A percentile compares a stretch with the other conserved stretches of the same genome.
Evolutionary conservation across 2,888 invertebrate species (phyloP).

Genomic region (Gordius sp.): DNA sequence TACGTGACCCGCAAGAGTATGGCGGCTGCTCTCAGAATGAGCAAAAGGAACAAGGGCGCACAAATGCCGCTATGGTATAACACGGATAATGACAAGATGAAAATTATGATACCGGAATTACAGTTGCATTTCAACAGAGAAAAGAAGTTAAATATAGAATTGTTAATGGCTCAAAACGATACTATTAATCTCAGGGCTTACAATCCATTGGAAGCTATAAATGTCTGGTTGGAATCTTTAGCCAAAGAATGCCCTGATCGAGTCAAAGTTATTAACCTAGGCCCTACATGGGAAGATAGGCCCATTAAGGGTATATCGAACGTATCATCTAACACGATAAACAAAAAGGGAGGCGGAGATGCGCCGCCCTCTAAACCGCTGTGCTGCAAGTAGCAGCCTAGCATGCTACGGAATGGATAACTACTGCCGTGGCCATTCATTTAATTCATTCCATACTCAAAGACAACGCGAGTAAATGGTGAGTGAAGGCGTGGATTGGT

Average conservation of each 20-base stretch:
- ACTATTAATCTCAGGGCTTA: not conserved
- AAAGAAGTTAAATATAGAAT: not conserved
- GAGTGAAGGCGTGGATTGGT: not conserved
- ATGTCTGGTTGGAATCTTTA: not conserved
- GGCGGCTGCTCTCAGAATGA: not conserved
- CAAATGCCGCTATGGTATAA: not conserved
- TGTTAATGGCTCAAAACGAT: not conserved
- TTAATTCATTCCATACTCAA: not conserved
- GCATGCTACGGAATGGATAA: constrained; percentile 11
- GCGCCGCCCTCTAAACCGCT: no score
- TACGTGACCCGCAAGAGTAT: not conserved
- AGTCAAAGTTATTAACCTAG: not conserved
- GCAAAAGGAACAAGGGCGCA: not conserved
- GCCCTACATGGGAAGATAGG: not conserved
- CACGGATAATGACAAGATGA: not conserved
- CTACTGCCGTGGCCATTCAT: not conserved
- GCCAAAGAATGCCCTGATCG: not conserved
- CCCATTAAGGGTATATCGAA: not conserved
- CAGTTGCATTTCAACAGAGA: not conserved
- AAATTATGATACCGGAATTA: not conserved
- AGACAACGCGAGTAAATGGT: not conserved
- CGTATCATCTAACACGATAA: no score
- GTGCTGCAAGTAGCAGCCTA: no score
- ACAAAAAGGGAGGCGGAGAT: no score
- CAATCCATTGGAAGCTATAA: not conserved